Evolutionary conservation across 2,888 invertebrate species (phyloP).

Genomic region (Tuberolachnus salignus): DNA sequence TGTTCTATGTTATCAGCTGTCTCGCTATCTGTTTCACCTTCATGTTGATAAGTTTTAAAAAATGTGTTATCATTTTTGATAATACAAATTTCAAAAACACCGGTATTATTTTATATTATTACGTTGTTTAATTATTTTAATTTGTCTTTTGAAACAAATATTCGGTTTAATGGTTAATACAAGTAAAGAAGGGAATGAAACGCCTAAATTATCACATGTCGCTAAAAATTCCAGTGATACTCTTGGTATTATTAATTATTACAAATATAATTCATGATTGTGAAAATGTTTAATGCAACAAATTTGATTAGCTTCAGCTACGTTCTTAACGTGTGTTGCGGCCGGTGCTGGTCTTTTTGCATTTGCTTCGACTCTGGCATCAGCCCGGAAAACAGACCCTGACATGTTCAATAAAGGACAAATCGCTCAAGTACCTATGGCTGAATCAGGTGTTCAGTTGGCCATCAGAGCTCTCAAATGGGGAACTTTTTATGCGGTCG

Average conservation of each 20-base stretch:
- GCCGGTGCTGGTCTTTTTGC: conserved; percentile 74
- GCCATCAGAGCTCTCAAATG: conserved; percentile 85
- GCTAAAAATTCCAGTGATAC: conserved; percentile 27
- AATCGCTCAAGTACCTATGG: conserved; percentile 72
- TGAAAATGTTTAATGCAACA: neutral
- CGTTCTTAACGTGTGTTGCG: conserved; percentile 47
- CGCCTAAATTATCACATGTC: neutral
- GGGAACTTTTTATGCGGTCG: conserved; percentile 86
- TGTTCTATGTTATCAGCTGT: too few relatives aligned
- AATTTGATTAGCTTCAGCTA: conserved; percentile 31
- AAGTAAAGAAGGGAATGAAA: conserved; percentile 6
- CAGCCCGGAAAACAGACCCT: conserved; percentile 80
- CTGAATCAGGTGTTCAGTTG: conserved; percentile 72
- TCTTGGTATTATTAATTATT: conserved; percentile 22
- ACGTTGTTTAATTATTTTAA: neutral
- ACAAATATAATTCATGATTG: too few relatives aligned
- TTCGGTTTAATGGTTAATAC: conserved; percentile 31
- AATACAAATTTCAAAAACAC: neutral
- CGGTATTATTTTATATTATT: neutral
- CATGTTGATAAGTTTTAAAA: neutral
- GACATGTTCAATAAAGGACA: conserved; percentile 56
- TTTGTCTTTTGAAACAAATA: too few relatives aligned
- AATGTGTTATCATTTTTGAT: neutral
- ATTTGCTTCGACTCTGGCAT: conserved; percentile 78
- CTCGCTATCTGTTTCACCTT: too few relatives aligned